phyloP scores from a whole-genome alignment of 2,113 vertebrate genomes.

The Chionodraco myersi region DNA sequence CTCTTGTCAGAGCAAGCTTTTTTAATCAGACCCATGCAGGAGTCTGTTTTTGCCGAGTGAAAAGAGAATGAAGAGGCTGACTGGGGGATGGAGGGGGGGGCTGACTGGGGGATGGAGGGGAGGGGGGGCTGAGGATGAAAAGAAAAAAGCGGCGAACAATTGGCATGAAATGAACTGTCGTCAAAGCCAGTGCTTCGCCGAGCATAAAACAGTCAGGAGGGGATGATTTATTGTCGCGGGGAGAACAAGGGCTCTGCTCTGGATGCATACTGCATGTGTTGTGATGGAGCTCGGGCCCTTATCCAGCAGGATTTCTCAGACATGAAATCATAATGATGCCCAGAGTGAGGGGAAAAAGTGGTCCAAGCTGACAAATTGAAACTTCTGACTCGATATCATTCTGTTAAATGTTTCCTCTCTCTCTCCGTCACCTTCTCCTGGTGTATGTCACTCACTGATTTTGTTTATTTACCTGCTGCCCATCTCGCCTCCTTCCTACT shows the following conservation, averaged over 20 bases:
- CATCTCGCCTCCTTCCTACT: conserved; percentile 12
- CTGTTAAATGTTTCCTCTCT: not conserved
- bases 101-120: too few species aligned
- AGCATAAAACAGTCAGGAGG: conserved; percentile 69
- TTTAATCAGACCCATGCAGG: conserved; percentile 65
- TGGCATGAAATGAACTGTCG: conserved; percentile 76
- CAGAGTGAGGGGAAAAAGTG: not conserved
- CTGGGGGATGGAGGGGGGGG: not conserved
- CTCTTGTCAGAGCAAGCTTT: conserved; percentile 49
- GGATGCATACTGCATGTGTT: conserved; percentile 60
- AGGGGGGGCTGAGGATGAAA: not conserved
- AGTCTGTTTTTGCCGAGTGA: conserved; percentile 50
- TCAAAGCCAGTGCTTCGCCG: conserved; percentile 60
- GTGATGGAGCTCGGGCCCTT: conserved; percentile 40
- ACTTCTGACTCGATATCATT: not conserved
- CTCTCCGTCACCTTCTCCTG: conserved; percentile 14
- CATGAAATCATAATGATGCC: conserved; percentile 41
- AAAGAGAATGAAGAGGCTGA: conserved; percentile 46
- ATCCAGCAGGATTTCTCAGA: conserved; percentile 29
- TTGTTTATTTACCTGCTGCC: conserved; percentile 23
- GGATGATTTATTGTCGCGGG: conserved; percentile 70
- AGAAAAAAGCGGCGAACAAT: conserved; percentile 53
- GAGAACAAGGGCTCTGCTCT: conserved; percentile 50
- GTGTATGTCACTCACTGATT: conserved; percentile 30
- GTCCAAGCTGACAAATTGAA: conserved; percentile 42